Base-by-base conservation (phyloP, 2,113 vertebrate genomes). In the Brienomyrus brachyistius region DNA sequence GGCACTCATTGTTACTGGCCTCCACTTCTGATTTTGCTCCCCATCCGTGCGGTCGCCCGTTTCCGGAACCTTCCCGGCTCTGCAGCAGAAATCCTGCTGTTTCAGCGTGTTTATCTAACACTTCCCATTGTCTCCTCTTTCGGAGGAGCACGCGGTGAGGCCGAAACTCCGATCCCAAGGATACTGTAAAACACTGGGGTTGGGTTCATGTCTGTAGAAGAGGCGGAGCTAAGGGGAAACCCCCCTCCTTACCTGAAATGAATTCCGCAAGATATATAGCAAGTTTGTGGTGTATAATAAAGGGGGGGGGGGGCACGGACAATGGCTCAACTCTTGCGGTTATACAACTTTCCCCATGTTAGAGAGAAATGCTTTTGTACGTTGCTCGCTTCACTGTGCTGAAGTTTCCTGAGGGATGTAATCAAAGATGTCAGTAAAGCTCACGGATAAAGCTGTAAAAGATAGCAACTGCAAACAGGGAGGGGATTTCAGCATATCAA, bases 61-160 rank as follows among this genome's bases (percentile, higher is more conserved):
- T 31, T 23, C 31, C 40, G 87, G 86, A 45, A 27, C 13, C 21
- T 59, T 43, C 50, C 54, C 9, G 17, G 43, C 45, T 83, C 90
- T 88, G 87, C 87, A 31, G 43, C 74, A 80, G 62, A 88, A 70
- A 35, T 62, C 86, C 91, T 84, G 87, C 83, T 91, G 84, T 91
- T 91, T 93, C 90, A 88, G 86, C 85, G 54, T 82, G 90, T 92
- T 93, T 92, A 90, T 90, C 13, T 66, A 23, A 27, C 47, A 19
- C 31, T 54, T 35, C 50, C 13, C 74, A 83, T 82, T 83, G 31
- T 89, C 45, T 35, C 77, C 48, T n/a, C n/a, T 56, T 31, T 82
- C 15, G 3, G 43, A 50, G 11, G 19, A 47, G 40, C 45, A 48
- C 40, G 1, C 8, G 23, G 82, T 84, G 35, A 47, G 45, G 40